phyloP scores from a whole-genome alignment of 2,797 vertebrate genomes.

The Limosa lapponica region DNA sequence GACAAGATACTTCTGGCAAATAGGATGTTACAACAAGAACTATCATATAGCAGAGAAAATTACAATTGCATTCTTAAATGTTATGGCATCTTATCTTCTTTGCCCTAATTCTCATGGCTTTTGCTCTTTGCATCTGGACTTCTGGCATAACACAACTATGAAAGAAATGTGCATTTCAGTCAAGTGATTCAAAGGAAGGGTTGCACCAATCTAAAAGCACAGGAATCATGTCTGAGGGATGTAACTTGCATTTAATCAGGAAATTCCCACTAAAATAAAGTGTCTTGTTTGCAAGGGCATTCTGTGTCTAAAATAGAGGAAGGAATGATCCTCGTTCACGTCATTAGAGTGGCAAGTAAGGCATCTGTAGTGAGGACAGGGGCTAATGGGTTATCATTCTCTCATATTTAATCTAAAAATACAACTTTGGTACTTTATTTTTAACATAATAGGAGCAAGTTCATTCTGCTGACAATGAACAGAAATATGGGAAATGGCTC shows the following conservation, averaged over 20 bases:
- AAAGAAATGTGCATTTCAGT: constrained; percentile 23
- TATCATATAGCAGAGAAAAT: not conserved
- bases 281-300: not conserved
- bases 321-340: not conserved
- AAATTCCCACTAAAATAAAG: constrained; percentile 41
- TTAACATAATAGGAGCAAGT: constrained; percentile 15
- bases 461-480: constrained; percentile 20
- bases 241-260: constrained; percentile 12
- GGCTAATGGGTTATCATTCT: constrained; percentile 38
- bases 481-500: constrained; percentile 30
- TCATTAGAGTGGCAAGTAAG: not conserved
- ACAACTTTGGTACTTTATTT: constrained; percentile 1
- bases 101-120: constrained; percentile 25
- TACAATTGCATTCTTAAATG: not conserved
- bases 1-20: not conserved
- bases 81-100: constrained; percentile 25
- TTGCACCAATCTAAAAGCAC: not conserved
- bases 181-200: not conserved
- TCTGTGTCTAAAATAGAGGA: constrained; percentile 15
- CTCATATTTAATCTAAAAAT: constrained; percentile 22
- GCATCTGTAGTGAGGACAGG: not conserved
- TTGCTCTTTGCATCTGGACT: constrained; percentile 21
- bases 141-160: not conserved
- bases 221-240: constrained; percentile 4
- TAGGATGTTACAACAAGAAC: not conserved